Evolutionary conservation across 2,113 vertebrate species (phyloP).

Genomic region (Percina caprodes): DNA sequence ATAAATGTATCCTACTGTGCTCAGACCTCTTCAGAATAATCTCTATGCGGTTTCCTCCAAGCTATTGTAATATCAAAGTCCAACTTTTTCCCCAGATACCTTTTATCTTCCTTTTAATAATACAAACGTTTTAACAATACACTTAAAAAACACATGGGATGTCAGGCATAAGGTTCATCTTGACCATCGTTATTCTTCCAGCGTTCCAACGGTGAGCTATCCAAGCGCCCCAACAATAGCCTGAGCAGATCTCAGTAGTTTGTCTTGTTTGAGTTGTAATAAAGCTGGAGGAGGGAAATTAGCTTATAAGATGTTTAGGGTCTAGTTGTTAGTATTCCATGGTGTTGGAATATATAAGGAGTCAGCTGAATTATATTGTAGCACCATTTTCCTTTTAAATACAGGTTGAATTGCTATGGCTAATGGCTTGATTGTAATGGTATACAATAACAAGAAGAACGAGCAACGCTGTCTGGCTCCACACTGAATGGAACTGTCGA

Average conservation of each 20-base stretch:
- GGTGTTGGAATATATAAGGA: neutral
- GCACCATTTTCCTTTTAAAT: neutral
- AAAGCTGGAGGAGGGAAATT: neutral
- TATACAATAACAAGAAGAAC: neutral
- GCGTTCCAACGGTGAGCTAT: too few species aligned
- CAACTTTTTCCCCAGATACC: neutral
- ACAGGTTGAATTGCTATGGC: neutral
- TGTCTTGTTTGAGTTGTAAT: neutral
- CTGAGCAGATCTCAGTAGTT: neutral
- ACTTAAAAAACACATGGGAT: neutral
- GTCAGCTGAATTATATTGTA: neutral
- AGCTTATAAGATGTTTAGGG: neutral
- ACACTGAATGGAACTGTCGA: neutral
- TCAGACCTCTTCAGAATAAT: neutral
- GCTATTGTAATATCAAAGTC: neutral
- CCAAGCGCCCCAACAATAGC: too few species aligned
- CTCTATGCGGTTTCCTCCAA: neutral
- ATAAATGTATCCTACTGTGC: neutral
- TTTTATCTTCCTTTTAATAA: neutral
- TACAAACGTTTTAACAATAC: neutral
- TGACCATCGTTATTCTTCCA: neutral
- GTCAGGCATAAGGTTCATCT: neutral
- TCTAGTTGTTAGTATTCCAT: neutral
- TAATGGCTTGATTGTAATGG: neutral
- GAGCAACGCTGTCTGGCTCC: neutral